Base-by-base conservation (phyloP, 2,797 vertebrate species). In the Saxicola maurus region DNA sequence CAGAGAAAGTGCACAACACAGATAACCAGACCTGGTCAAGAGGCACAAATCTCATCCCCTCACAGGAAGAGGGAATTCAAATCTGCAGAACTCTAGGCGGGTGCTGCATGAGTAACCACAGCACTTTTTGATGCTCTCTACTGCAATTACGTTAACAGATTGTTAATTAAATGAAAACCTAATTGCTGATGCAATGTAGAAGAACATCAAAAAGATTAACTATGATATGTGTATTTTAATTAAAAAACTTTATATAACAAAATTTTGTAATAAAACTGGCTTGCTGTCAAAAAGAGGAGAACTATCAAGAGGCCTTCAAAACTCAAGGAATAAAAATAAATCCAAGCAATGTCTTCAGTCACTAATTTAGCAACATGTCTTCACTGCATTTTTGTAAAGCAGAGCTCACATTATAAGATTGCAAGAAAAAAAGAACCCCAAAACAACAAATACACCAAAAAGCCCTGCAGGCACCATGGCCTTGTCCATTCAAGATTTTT, bases 181-280 rank as follows among this genome's bases (percentile, higher is more conserved):
- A 94, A 93, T 79, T 90, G 87, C 67, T 86, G 82, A 94, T 89
- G 67, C 67, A 92, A 85, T 28, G 46, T 67, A 61, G 71, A 94
- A 66, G 45, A 89, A 89, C 74, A 92, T 86, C 7, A 91, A 53
- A 89, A 78, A 91, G 46, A 94, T 83, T 52, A 87, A 72, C 48
- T 20, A 46, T 1, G 45, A 84, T 92, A 87, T 5, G n/a, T 12
- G 18, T 73, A 61, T 78, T 91, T 90, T 80, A 87, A 92, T 94
- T 74, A 1, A 31, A 87, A 90, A 79, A 28, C 11, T 28, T 83
- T 40, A 48, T 33, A 42, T 27, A 62, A 56, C 14, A 53, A 45
- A 61, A 31, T 77, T 80, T 60, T 65, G 65, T 74, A 90, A 82
- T 65, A 53, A 75, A 81, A 59, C 24, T 83, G 89, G 73, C 74